These are phyloP conservation scores for Aphelinus certus DNA, from an alignment of 1,140 invertebrate species.

Conservation along the genomic window DNA sequence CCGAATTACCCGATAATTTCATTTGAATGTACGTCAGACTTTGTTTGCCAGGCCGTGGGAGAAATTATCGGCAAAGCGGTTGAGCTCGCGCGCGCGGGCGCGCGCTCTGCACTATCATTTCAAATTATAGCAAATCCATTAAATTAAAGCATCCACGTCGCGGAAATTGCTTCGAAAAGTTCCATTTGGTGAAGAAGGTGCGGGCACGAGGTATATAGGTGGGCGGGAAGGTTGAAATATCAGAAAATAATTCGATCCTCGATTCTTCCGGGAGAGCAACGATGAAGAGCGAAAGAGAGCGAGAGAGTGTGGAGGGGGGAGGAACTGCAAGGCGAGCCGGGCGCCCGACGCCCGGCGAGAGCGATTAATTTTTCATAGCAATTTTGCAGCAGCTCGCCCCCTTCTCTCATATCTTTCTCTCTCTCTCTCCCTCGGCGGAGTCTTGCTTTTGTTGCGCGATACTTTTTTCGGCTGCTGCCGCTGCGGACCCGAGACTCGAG, in stretches of 20 bases:
- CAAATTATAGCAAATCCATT: not conserved
- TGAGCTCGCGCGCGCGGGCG: not conserved
- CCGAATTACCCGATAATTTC: no score
- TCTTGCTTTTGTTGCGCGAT: slow-evolving; percentile 19
- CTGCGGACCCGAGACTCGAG: not conserved
- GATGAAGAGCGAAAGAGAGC: no score
- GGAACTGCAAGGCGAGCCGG: no score
- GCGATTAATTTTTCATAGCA: slow-evolving; percentile 27
- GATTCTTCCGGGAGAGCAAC: not conserved
- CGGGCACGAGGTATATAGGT: no score
- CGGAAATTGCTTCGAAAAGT: not conserved
- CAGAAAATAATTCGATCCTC: slow-evolving; percentile 3
- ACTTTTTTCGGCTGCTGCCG: slow-evolving; percentile 11
- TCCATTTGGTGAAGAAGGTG: no score
- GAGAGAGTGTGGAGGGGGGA: no score
- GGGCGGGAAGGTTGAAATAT: no score
- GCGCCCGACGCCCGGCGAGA: not conserved
- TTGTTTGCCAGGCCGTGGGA: no score
- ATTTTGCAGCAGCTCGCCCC: slow-evolving; percentile 25
- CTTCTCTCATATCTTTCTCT: slow-evolving; percentile 10
- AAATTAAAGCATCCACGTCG: not conserved
- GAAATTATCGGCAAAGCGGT: no score
- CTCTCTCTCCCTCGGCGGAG: not conserved
- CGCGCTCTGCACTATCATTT: not conserved
- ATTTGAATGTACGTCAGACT: no score